These are phyloP conservation scores for Tauraco hartlaubi DNA, from an alignment of 2,797 vertebrate species.

Conservation along the genomic window DNA sequence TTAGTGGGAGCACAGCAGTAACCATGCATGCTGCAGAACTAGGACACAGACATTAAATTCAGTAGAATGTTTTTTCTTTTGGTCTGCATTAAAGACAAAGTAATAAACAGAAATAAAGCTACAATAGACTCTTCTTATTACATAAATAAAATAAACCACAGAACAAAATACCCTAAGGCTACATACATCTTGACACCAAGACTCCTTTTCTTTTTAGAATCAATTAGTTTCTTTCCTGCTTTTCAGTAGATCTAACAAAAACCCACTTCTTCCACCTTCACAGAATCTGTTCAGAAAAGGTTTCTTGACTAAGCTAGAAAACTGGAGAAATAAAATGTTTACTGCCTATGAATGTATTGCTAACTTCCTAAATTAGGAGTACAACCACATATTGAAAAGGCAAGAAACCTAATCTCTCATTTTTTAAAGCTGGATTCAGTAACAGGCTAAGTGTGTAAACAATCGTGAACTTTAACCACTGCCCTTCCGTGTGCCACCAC, in stretches of 20 bases:
- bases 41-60: background rate
- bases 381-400: background rate
- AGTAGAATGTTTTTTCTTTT: background rate
- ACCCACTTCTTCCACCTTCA: background rate
- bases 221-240: background rate
- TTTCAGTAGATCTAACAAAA: background rate
- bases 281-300: background rate
- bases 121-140: background rate
- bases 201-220: background rate
- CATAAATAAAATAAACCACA: background rate
- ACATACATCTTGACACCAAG: background rate
- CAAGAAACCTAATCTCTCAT: background rate
- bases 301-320: background rate
- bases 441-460: background rate
- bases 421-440: background rate
- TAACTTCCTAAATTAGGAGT: background rate
- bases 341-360: background rate
- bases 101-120: slow-evolving; percentile 6
- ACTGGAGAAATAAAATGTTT: background rate
- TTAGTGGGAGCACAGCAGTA: background rate
- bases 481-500: background rate
- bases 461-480: background rate
- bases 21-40: background rate
- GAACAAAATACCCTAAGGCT: background rate
- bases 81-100: background rate